Evolutionary conservation across 2,113 vertebrate genomes (phyloP).

Genomic region (Chionis minor): DNA sequence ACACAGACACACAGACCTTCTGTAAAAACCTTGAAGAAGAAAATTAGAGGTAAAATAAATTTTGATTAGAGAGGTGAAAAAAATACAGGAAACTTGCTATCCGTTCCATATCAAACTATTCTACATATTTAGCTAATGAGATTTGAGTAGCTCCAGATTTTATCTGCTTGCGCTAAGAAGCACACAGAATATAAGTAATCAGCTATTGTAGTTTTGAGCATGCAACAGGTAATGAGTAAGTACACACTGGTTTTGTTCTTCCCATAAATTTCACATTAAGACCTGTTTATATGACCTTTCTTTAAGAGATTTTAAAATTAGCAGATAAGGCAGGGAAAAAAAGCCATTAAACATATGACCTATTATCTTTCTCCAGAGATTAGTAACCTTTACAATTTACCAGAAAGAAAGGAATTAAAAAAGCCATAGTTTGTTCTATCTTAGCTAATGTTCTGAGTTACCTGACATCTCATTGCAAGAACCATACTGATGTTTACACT

Average conservation of each 20-base stretch:
- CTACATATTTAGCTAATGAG: not conserved
- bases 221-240: not conserved
- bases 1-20: not conserved
- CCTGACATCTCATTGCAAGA: not conserved
- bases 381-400: not conserved
- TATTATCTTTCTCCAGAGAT: not conserved
- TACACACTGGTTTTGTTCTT: not conserved
- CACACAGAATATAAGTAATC: not conserved
- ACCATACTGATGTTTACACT: not conserved
- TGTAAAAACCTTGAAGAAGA: not conserved
- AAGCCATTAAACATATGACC: not conserved
- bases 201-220: not conserved
- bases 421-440: not conserved
- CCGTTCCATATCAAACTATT: not conserved
- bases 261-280: not conserved
- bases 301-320: not conserved
- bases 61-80: not conserved
- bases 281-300: not conserved
- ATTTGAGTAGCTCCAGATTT: not conserved
- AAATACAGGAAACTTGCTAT: not conserved
- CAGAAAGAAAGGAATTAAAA: not conserved
- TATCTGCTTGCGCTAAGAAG: not conserved
- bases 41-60: not conserved
- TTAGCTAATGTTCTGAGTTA: not conserved
- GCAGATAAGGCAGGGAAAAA: not conserved